Evolutionary conservation across 2,113 vertebrate genomes (phyloP).

Genomic region (Menidia beryllina): DNA sequence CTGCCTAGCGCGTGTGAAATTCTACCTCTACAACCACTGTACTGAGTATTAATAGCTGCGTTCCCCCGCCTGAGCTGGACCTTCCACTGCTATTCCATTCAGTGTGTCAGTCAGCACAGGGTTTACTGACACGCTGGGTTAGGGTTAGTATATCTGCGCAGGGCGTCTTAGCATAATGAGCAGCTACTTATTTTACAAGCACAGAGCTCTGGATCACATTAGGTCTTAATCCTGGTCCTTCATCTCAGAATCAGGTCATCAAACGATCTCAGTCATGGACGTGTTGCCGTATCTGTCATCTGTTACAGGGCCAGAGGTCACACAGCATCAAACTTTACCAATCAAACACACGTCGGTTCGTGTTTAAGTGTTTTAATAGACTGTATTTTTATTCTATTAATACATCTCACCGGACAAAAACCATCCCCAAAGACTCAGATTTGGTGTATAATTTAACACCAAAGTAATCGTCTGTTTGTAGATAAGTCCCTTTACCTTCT

Average conservation of each 20-base stretch:
- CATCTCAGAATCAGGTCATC: no score
- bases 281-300: no score
- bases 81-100: not conserved
- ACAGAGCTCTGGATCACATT: not conserved
- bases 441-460: no score
- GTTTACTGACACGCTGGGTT: not conserved
- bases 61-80: not conserved
- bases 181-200: not conserved
- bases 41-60: conserved; percentile 27
- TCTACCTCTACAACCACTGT: conserved; percentile 18
- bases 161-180: not conserved
- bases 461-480: conserved; percentile 50
- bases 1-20: conserved; percentile 22
- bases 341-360: conserved; percentile 35
- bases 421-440: no score
- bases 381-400: conserved; percentile 70
- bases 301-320: not conserved
- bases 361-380: conserved; percentile 57
- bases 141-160: no score
- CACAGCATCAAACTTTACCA: no score
- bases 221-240: not conserved
- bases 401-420: conserved; percentile 75
- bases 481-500: conserved; percentile 6
- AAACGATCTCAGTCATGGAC: no score
- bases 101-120: not conserved